Conservation (phyloP, 2,113 vertebrate species). For the Plecotus auritus region DNA sequence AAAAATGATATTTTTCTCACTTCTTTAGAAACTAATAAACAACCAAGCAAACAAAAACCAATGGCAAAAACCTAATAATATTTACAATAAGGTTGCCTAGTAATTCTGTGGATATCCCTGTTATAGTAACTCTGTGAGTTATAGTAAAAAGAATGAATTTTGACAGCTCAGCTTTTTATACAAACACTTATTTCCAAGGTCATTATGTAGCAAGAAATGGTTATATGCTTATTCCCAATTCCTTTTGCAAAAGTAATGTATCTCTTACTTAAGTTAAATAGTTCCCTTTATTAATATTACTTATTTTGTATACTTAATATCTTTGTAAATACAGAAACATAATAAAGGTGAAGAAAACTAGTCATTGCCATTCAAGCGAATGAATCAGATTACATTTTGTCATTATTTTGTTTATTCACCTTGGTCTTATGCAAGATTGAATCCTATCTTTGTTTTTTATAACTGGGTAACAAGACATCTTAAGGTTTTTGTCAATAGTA, state of each 20-base stretch:
- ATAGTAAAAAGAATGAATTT: neutral
- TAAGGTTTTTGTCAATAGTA: neutral
- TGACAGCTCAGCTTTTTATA: neutral
- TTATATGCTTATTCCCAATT: neutral
- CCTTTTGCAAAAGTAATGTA: neutral
- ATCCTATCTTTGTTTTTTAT: neutral
- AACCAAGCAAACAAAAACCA: neutral
- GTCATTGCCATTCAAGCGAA: neutral
- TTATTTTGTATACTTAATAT: neutral
- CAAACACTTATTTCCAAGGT: neutral
- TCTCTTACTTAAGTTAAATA: neutral
- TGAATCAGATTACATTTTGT: neutral
- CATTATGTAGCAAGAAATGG: neutral
- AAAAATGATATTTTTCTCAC: neutral
- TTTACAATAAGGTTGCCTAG: neutral
- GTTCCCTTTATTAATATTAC: neutral
- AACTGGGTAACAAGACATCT: neutral
- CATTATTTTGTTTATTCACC: neutral
- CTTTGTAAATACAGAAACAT: neutral
- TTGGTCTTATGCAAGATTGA: neutral
- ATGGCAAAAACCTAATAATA: neutral
- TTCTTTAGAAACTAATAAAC: neutral
- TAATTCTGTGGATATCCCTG: neutral
- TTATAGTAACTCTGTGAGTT: neutral
- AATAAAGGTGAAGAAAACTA: neutral